phyloP scores from a whole-genome alignment of 2,113 vertebrate genomes.

The Upupa epops region DNA sequence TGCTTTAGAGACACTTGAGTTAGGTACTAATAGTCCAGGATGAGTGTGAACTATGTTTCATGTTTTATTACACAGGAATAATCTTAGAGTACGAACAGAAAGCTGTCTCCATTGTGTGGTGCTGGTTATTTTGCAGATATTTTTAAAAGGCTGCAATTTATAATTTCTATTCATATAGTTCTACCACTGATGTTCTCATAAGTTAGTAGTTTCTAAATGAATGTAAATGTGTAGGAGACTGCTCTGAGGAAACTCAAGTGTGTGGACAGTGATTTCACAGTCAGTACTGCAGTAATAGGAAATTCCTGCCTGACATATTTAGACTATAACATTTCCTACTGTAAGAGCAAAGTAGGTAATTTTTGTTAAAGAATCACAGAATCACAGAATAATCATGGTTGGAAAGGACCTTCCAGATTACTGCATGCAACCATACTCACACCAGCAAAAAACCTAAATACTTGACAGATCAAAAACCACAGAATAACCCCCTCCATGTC shows the following conservation, averaged over 20 bases:
- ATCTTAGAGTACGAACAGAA: background rate
- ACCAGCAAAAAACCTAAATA: no score
- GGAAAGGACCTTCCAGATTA: no score
- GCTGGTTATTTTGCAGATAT: background rate
- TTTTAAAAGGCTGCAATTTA: background rate
- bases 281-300: background rate
- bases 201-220: slow-evolving; percentile 7
- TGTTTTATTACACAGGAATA: background rate
- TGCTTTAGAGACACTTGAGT: background rate
- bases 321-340: background rate
- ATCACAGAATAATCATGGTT: no score
- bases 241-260: background rate
- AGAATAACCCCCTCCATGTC: no score
- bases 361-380: background rate
- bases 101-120: background rate
- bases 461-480: no score
- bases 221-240: background rate
- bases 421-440: no score
- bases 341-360: background rate
- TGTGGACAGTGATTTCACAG: background rate
- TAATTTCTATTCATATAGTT: background rate
- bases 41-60: background rate
- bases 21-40: background rate
- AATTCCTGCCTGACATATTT: background rate
- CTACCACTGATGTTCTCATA: background rate